Conservation (phyloP, 1,140 invertebrate species). For the Drosophila repletoides region DNA sequence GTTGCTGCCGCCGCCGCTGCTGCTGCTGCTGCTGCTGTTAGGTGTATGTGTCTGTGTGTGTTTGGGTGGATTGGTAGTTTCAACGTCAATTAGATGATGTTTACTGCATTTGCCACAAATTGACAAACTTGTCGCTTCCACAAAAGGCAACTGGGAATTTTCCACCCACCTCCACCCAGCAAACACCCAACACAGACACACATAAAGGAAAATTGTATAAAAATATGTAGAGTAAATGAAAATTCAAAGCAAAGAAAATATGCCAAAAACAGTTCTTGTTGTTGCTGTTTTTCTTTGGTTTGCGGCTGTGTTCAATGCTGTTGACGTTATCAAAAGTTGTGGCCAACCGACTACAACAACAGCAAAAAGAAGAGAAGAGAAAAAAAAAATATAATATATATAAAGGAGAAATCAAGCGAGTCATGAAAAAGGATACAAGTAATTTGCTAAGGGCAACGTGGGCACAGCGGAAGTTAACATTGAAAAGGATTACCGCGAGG, state of each 20-base stretch:
- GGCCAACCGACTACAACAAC: slow-evolving; percentile 15
- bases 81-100: slow-evolving; percentile 77
- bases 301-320: slow-evolving; percentile 71
- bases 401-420: slow-evolving; percentile 51
- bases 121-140: slow-evolving; percentile 64
- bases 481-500: slow-evolving; percentile 74
- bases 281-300: slow-evolving; percentile 51
- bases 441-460: slow-evolving; percentile 69
- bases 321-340: slow-evolving; percentile 79
- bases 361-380: slow-evolving; percentile 15
- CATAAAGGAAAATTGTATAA: slow-evolving; percentile 24
- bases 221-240: slow-evolving; percentile 61
- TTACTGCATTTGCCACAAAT: slow-evolving; percentile 75
- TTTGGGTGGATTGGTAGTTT: slow-evolving; percentile 50
- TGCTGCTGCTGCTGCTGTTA: too few relatives aligned
- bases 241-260: slow-evolving; percentile 65
- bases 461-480: slow-evolving; percentile 72
- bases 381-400: slow-evolving; percentile 15
- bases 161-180: not conserved
- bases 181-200: slow-evolving; percentile 11
- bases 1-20: too few relatives aligned
- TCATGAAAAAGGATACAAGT: slow-evolving; percentile 72
- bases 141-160: slow-evolving; percentile 25
- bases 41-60: too few relatives aligned
- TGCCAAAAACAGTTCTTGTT: slow-evolving; percentile 42